Conservation (phyloP, 2,797 vertebrate genomes). For the Tarsius wallacei region DNA sequence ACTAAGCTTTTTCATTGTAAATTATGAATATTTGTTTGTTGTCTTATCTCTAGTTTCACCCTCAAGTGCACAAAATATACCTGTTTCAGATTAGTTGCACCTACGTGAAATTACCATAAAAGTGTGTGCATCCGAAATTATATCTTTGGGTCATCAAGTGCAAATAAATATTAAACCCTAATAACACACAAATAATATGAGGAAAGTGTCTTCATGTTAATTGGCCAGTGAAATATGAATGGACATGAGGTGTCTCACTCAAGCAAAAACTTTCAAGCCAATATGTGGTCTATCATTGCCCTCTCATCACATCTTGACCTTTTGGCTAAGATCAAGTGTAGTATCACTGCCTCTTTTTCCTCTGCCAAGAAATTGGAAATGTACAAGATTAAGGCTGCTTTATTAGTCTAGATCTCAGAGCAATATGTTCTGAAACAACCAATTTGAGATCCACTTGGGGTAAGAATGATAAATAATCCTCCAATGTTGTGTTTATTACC, state of each 20-base stretch:
- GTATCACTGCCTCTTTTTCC: not conserved
- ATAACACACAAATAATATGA: conserved; percentile 38
- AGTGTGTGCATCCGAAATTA: not conserved
- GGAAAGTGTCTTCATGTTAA: conserved; percentile 41
- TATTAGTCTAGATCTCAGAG: not conserved
- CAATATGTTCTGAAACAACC: not conserved
- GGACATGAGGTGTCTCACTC: not conserved
- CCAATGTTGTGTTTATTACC: conserved; percentile 19
- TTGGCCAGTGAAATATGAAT: not conserved
- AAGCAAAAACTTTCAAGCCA: not conserved
- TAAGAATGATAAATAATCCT: not conserved
- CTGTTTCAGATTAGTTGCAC: not conserved
- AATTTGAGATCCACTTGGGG: not conserved
- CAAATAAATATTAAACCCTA: conserved; percentile 53
- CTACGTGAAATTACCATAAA: conserved; percentile 53
- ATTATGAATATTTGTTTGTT: conserved; percentile 11
- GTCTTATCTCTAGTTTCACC: conserved; percentile 10
- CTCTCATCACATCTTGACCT: too few species aligned
- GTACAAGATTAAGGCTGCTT: not conserved
- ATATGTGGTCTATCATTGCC: not conserved
- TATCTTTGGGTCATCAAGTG: not conserved
- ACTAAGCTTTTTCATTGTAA: not conserved
- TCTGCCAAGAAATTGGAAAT: not conserved
- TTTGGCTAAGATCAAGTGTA: too few species aligned
- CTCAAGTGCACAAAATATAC: not conserved